Conservation (phyloP, 2,797 vertebrate genomes). For the Discoglossus pictus region DNA sequence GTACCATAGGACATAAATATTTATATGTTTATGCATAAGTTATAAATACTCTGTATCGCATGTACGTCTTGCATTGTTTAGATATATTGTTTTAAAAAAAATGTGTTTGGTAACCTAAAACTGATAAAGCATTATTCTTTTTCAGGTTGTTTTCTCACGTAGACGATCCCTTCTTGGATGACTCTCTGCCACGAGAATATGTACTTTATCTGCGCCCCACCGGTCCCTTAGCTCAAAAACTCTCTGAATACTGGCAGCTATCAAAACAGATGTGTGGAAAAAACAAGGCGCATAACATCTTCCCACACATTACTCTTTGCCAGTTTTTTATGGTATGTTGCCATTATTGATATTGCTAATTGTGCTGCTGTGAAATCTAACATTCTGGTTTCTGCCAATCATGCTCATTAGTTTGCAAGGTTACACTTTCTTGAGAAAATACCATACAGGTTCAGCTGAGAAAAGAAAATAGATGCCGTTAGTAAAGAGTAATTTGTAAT, state of each 20-base stretch:
- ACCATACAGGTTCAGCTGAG: too few relatives aligned
- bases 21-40: too few relatives aligned
- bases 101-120: background rate
- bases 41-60: too few relatives aligned
- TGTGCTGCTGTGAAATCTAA: too few relatives aligned
- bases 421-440: too few relatives aligned
- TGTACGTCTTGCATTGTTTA: slow-evolving; percentile 3
- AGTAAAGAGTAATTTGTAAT: too few relatives aligned
- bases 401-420: too few relatives aligned
- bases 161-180: slow-evolving; percentile 93
- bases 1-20: too few relatives aligned
- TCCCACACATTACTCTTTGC: slow-evolving; percentile 97
- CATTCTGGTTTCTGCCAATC: too few relatives aligned
- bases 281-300: slow-evolving; percentile 98
- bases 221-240: slow-evolving; percentile 90
- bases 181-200: slow-evolving; percentile 91
- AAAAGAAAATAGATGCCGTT: too few relatives aligned
- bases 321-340: slow-evolving; percentile 96
- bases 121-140: background rate
- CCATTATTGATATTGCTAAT: too few relatives aligned
- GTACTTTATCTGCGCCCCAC: slow-evolving; percentile 95
- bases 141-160: slow-evolving; percentile 95
- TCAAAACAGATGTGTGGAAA: slow-evolving; percentile 92
- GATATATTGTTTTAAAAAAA: too few relatives aligned
- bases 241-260: slow-evolving; percentile 95